These are phyloP conservation scores for Nibea coibor DNA, from an alignment of 2,113 vertebrate species.

Conservation along the genomic window DNA sequence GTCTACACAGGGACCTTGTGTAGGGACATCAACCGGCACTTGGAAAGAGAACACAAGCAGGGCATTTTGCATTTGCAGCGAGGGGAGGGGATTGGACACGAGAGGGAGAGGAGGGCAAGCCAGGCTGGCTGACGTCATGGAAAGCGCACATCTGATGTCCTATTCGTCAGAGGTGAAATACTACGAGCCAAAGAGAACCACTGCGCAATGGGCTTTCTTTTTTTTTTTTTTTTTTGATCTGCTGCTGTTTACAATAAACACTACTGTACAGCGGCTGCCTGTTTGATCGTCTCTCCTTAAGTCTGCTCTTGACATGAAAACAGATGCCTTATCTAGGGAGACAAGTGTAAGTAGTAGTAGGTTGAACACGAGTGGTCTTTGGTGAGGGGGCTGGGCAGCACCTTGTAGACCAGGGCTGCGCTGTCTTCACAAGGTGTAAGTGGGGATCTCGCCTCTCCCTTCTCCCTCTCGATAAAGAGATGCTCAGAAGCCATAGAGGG, in stretches of 20 bases:
- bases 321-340: conserved; percentile 20
- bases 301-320: conserved; percentile 31
- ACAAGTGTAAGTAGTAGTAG: conserved; percentile 27
- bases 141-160: conserved; percentile 68
- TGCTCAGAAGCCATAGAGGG: conserved; percentile 69
- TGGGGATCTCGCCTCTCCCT: conserved; percentile 52
- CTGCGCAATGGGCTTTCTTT: conserved; percentile 15
- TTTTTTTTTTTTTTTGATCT: conserved; percentile 45
- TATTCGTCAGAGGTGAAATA: conserved; percentile 64
- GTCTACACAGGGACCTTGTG: conserved; percentile 42
- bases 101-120: conserved; percentile 35
- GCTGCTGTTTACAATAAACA: conserved; percentile 40
- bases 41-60: conserved; percentile 48
- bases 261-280: conserved; percentile 1
- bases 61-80: conserved; percentile 41
- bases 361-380: conserved; percentile 40
- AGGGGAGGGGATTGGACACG: conserved; percentile 36
- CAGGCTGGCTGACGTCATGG: conserved; percentile 69
- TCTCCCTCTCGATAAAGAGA: conserved; percentile 72
- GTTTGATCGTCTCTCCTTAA: conserved; percentile 35
- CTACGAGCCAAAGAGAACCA: conserved; percentile 44
- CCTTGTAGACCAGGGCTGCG: conserved; percentile 25
- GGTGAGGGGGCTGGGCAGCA: conserved; percentile 23
- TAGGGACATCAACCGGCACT: conserved; percentile 38
- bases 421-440: conserved; percentile 47